Percentiles rank a stretch among this genome's conserved stretches.
phyloP scores from a whole-genome alignment of 2,797 vertebrate species.

The Prionace glauca region DNA sequence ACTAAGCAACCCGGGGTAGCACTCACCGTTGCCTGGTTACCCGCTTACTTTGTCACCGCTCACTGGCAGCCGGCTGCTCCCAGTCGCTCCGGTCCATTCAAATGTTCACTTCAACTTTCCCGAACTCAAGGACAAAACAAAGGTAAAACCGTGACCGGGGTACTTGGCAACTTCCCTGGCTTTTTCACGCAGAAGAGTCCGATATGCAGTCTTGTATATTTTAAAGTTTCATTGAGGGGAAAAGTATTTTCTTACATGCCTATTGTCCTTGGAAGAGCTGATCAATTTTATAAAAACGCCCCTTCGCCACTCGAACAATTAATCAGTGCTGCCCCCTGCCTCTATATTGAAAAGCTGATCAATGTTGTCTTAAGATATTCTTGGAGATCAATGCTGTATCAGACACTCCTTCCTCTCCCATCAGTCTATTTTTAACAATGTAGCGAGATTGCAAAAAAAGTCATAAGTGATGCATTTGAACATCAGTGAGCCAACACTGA shows the following conservation, averaged over 20 bases:
- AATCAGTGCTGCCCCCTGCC: background rate
- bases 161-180: background rate
- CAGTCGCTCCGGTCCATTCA: background rate
- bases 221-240: background rate
- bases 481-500: background rate
- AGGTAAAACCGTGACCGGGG: background rate
- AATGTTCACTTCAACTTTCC: background rate
- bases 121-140: background rate
- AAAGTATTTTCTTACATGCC: background rate
- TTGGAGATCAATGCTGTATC: too few species aligned
- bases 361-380: too few species aligned
- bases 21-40: background rate
- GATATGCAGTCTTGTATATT: background rate
- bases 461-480: background rate
- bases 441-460: background rate
- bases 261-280: background rate
- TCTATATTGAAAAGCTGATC: too few species aligned
- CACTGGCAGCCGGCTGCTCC: background rate
- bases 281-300: background rate
- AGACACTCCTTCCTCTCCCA: too few species aligned
- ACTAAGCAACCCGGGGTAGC: conserved; percentile 19
- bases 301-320: background rate
- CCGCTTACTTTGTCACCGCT: background rate
- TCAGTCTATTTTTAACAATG: background rate
- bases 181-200: background rate